Conservation (phyloP, 2,113 vertebrate species). For the Anguilla rostrata region DNA sequence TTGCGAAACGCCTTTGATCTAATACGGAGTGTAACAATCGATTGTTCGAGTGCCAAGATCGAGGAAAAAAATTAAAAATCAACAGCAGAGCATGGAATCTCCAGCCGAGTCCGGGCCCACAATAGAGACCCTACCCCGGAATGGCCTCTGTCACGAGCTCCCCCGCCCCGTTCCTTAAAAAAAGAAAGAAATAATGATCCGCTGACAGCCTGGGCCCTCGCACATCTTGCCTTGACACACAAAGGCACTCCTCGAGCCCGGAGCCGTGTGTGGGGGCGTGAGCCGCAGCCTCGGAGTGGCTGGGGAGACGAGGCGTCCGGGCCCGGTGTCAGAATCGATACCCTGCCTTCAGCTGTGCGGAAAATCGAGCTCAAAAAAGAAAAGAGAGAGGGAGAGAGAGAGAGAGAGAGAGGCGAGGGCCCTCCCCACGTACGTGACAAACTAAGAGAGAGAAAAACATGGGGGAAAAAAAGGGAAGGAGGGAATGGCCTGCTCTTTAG, state of each 20-base stretch:
- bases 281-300: background rate
- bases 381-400: no score
- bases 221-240: constrained; percentile 24
- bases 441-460: background rate
- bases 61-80: no score
- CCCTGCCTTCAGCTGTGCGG: background rate
- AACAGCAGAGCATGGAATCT: no score
- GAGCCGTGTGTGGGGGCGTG: background rate
- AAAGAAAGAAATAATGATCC: constrained; percentile 22
- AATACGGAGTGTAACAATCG: no score
- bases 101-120: no score
- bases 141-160: background rate
- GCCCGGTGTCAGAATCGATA: background rate
- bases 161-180: no score
- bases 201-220: constrained; percentile 47
- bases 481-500: background rate
- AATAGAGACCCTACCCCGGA: no score
- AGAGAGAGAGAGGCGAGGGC: background rate
- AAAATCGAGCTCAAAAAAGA: background rate
- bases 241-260: background rate
- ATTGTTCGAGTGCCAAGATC: no score
- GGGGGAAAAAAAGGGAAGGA: background rate
- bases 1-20: no score
- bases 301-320: background rate
- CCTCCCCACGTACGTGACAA: background rate